A percentile compares a stretch with the other conserved stretches of the same genome.
phyloP scores from a whole-genome alignment of 2,888 invertebrate genomes.

The Nasonovia ribisnigri region DNA sequence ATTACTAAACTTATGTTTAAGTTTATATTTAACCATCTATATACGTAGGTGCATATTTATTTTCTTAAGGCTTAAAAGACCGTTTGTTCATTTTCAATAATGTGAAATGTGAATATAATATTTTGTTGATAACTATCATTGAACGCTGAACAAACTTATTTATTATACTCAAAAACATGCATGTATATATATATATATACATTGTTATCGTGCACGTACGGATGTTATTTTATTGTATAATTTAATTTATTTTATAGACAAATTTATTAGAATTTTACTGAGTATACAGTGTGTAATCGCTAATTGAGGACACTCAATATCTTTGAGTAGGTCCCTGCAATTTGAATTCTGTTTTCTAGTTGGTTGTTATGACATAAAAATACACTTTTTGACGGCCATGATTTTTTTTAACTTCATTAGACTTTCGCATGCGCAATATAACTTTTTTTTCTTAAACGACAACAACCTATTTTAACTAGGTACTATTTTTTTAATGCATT shows the following conservation, averaged over 20 bases:
- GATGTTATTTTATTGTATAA: background rate
- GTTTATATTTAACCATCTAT: background rate
- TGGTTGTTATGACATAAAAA: no score
- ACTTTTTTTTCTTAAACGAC: no score
- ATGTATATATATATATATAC: background rate
- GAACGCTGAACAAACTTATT: background rate
- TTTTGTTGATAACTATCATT: background rate
- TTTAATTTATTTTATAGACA: background rate
- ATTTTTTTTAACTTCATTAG: no score
- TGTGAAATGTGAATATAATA: background rate
- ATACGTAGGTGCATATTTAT: background rate
- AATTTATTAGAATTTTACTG: background rate
- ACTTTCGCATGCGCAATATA: no score
- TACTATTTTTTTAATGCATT: no score
- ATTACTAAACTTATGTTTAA: background rate
- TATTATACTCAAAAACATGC: background rate
- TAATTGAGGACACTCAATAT: no score
- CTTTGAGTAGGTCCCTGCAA: no score
- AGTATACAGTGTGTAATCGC: background rate
- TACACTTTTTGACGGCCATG: no score
- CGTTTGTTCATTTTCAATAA: background rate
- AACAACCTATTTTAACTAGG: no score
- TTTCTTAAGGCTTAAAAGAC: background rate
- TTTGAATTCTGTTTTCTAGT: no score
- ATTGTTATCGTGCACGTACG: background rate